A percentile compares a stretch with the other conserved stretches of the same genome.
These are phyloP conservation scores for Alligator sinensis DNA, from an alignment of 2,113 vertebrate genomes.

Conservation along the genomic window DNA sequence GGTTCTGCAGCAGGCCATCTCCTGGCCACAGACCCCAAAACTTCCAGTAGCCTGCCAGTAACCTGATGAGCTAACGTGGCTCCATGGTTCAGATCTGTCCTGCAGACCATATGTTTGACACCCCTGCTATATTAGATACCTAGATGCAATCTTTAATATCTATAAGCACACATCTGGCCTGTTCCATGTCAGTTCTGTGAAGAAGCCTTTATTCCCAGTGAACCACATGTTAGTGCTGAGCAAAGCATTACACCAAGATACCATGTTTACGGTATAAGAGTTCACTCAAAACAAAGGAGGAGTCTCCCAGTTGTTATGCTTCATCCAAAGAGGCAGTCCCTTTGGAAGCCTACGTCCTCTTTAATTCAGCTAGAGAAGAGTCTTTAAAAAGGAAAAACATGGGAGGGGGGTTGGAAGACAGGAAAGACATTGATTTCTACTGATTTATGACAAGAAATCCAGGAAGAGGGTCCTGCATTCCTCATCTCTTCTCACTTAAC, in stretches of 20 bases:
- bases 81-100: neutral
- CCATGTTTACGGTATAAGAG: rapidly evolving
- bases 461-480: neutral
- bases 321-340: neutral
- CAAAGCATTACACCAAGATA: neutral
- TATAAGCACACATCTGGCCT: neutral
- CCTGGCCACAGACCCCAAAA: too few relatives aligned
- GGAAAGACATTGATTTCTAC: neutral
- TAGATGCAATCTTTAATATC: neutral
- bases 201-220: neutral
- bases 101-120: neutral
- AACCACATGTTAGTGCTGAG: neutral
- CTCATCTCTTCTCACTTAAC: neutral
- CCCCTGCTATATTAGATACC: neutral
- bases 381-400: neutral
- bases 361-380: neutral
- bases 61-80: too few relatives aligned
- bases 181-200: rapidly evolving
- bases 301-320: neutral
- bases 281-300: neutral
- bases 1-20: too few relatives aligned
- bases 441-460: neutral
- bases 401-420: neutral
- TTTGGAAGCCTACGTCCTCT: neutral
- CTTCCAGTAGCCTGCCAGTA: too few relatives aligned